phyloP scores from a whole-genome alignment of 2,888 invertebrate genomes.

The Cataglyphis livida region DNA sequence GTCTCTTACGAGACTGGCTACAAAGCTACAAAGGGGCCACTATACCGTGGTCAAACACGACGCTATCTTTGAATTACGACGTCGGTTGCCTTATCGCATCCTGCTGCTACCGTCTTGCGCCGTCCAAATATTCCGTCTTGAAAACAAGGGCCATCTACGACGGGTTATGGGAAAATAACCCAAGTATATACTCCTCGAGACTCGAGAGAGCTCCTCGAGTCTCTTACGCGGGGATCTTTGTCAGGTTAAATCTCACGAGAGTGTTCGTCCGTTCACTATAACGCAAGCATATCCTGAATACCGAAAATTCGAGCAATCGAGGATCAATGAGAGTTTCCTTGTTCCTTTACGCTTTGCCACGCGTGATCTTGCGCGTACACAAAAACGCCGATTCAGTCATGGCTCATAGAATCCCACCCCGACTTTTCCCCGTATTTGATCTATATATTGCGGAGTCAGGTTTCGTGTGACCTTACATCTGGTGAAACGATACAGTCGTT shows the following conservation, averaged over 20 bases:
- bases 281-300: conserved; percentile 1
- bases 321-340: conserved; percentile 27
- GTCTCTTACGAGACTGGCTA: conserved; percentile 46
- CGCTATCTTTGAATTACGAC: conserved; percentile 81
- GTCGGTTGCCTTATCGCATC: conserved; percentile 76
- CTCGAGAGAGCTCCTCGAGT: conserved; percentile 26
- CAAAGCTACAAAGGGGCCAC: conserved; percentile 71
- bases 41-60: conserved; percentile 63
- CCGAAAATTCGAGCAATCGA: not conserved
- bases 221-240: conserved; percentile 30
- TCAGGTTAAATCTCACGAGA: conserved; percentile 9
- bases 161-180: conserved; percentile 54
- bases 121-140: conserved; percentile 52
- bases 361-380: conserved; percentile 51
- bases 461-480: conserved; percentile 71
- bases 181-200: conserved; percentile 39
- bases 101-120: conserved; percentile 81
- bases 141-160: conserved; percentile 52
- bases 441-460: conserved; percentile 68
- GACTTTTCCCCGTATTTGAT: conserved; percentile 45
- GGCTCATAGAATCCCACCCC: conserved; percentile 70
- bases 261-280: not conserved
- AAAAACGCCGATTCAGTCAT: conserved; percentile 61
- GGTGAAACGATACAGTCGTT: conserved; percentile 70
- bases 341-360: conserved; percentile 47